These are phyloP conservation scores for Scaptomyza tumidula DNA, from an alignment of 2,888 invertebrate species.

Conservation along the genomic window DNA sequence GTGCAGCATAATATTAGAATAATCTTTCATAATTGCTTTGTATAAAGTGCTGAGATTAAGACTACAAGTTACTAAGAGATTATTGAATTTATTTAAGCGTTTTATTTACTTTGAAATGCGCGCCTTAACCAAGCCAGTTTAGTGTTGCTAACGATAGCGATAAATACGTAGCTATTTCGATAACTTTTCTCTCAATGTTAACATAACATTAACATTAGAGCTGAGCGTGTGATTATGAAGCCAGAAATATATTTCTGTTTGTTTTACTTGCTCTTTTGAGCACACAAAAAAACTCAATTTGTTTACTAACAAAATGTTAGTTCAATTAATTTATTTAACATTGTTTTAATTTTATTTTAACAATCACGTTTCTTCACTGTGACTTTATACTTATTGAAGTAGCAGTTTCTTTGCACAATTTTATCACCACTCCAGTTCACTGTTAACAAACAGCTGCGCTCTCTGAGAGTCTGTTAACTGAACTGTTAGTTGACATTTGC, in stretches of 20 bases:
- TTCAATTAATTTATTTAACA: background rate
- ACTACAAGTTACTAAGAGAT: constrained; percentile 30
- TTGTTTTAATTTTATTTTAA: no score
- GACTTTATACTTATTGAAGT: background rate
- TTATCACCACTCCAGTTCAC: background rate
- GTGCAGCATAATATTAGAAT: constrained; percentile 86
- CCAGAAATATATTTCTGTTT: background rate
- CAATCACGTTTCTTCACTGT: background rate
- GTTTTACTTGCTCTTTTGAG: background rate
- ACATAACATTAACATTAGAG: constrained; percentile 9
- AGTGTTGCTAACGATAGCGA: background rate
- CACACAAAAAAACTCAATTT: background rate
- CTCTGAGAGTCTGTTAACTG: background rate
- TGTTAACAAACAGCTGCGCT: constrained; percentile 38
- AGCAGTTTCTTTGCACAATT: constrained; percentile 1
- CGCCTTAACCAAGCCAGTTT: no score
- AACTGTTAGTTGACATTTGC: constrained; percentile 24
- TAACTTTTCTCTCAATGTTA: background rate
- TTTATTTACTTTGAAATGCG: background rate
- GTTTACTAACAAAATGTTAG: background rate
- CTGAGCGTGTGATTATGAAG: background rate
- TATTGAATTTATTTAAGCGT: background rate
- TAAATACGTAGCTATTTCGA: constrained; percentile 1
- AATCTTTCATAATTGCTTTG: constrained; percentile 8
- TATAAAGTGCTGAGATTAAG: constrained; percentile 50